phyloP scores from a whole-genome alignment of 2,888 invertebrate genomes.

The Drosophila falleni region DNA sequence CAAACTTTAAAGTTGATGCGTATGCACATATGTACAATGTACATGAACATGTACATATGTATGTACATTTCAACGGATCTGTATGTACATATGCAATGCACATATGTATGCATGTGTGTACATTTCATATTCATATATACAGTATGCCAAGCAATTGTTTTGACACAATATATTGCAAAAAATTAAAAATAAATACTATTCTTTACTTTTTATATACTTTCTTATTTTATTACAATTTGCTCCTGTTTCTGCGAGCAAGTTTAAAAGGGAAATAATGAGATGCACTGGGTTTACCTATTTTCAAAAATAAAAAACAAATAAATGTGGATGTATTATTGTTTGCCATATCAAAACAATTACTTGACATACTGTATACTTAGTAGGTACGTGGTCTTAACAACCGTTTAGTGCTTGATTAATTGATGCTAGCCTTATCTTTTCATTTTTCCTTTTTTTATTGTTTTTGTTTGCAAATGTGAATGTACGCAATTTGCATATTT shows the following conservation, averaged over 20 bases:
- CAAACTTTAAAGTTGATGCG: conserved; percentile 35
- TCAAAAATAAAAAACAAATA: not conserved
- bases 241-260: not conserved
- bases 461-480: not conserved
- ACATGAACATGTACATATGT: not conserved
- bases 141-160: conserved; percentile 1
- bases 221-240: not conserved
- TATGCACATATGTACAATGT: conserved; percentile 8
- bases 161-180: not conserved
- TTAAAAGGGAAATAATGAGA: not conserved
- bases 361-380: conserved; percentile 4
- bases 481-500: conserved; percentile 16
- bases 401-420: conserved; percentile 15
- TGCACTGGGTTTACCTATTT: not conserved
- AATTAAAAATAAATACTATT: not conserved
- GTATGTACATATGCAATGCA: conserved; percentile 8
- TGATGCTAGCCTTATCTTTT: conserved; percentile 25
- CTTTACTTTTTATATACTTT: not conserved
- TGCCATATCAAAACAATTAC: not conserved
- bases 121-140: conserved; percentile 9
- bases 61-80: conserved; percentile 1
- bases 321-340: not conserved
- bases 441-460: not conserved
- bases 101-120: conserved; percentile 8
- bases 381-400: conserved; percentile 34